A percentile compares a stretch with the other conserved stretches of the same genome.
phyloP scores from a whole-genome alignment of 2,113 vertebrate species.

The Barnardius zonarius region DNA sequence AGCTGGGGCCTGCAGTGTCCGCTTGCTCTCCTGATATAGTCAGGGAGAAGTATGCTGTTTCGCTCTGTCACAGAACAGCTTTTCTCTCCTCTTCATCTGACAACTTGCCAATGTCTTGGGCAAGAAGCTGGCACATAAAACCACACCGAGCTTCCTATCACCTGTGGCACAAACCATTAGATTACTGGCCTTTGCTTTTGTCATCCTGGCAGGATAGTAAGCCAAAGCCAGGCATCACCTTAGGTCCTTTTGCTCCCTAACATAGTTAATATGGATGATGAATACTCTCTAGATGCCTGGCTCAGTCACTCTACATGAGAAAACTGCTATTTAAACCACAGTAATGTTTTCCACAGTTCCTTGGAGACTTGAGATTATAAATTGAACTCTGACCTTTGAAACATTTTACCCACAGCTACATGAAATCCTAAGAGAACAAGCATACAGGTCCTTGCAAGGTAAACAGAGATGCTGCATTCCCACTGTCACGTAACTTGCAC shows the following conservation, averaged over 20 bases:
- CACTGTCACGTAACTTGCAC: background rate
- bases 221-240: background rate
- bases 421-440: background rate
- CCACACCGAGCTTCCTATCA: background rate
- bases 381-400: background rate
- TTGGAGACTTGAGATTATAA: background rate
- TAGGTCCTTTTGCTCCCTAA: background rate
- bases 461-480: background rate
- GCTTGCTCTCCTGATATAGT: background rate
- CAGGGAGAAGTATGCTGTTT: accelerated
- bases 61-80: background rate
- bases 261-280: background rate
- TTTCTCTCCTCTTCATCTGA: background rate
- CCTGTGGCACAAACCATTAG: background rate
- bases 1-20: accelerated
- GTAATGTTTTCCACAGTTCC: background rate
- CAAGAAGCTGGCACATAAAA: background rate
- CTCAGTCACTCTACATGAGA: background rate
- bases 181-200: background rate
- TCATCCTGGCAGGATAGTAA: background rate
- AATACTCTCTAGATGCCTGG: background rate
- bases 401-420: background rate
- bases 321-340: background rate
- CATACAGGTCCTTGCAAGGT: background rate
- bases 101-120: accelerated